A percentile compares a stretch with the other conserved stretches of the same genome.
phyloP scores from a whole-genome alignment of 2,797 vertebrate genomes.

The Thripadectes ignobilis region DNA sequence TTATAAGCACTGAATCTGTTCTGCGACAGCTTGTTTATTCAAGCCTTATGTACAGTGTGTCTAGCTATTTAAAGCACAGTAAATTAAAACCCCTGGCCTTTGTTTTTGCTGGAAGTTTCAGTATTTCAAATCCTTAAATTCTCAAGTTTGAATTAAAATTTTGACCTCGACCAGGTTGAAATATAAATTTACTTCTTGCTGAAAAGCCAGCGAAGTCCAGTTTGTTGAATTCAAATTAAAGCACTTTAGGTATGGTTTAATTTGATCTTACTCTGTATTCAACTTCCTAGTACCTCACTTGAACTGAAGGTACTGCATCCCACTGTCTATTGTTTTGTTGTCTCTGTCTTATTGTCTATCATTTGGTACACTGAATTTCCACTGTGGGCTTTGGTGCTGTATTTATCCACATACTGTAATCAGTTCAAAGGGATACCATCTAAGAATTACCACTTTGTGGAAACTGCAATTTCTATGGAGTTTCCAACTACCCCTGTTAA shows the following conservation, averaged over 20 bases:
- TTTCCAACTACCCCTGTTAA: accelerated
- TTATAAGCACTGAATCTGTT: background rate
- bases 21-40: background rate
- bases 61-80: background rate
- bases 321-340: background rate
- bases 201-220: background rate
- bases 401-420: background rate
- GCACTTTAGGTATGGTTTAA: background rate
- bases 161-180: background rate
- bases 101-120: background rate
- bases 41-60: background rate
- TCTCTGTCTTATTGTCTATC: background rate
- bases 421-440: background rate
- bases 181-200: background rate
- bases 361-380: background rate
- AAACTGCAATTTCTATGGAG: background rate
- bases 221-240: background rate
- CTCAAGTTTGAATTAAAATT: background rate
- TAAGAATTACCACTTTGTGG: background rate
- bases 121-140: background rate
- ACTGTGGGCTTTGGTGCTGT: background rate
- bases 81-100: background rate
- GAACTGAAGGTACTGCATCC: accelerated
- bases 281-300: background rate
- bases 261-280: background rate